Conservation (phyloP, 2,113 vertebrate species). For the Spermophilus dauricus region DNA sequence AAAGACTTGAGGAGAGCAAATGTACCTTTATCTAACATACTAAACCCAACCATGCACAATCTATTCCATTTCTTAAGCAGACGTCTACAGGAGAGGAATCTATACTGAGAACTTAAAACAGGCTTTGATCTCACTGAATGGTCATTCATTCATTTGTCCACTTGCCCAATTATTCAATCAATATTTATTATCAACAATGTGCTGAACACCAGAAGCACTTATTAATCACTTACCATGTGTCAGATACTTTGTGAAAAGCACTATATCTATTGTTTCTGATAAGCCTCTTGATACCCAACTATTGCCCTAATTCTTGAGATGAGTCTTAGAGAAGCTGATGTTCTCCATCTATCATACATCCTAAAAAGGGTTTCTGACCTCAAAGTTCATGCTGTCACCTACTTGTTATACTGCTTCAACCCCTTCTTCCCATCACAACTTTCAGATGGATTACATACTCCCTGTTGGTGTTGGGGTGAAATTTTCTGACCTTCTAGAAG, state of each 20-base stretch:
- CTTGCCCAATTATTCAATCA: not conserved
- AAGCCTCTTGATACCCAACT: not conserved
- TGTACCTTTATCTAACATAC: not conserved
- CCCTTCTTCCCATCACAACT: not conserved
- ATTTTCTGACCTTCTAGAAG: not conserved
- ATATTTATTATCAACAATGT: not conserved
- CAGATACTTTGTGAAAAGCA: constrained; percentile 5
- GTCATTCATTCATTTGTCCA: not conserved
- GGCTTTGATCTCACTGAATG: not conserved
- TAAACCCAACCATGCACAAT: not conserved
- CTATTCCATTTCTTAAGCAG: constrained; percentile 9
- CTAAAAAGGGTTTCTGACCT: constrained; percentile 18
- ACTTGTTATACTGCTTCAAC: not conserved
- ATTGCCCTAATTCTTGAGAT: not conserved
- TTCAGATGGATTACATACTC: not conserved
- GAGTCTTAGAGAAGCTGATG: constrained; percentile 3
- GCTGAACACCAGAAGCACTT: constrained; percentile 7
- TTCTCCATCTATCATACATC: not conserved
- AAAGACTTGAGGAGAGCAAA: constrained; percentile 10
- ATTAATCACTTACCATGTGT: not conserved
- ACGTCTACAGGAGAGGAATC: constrained; percentile 37
- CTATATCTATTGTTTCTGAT: not conserved
- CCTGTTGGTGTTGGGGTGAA: not conserved
- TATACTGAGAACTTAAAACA: constrained; percentile 15
- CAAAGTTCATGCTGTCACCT: not conserved